Base-by-base conservation (phyloP, 2,888 invertebrate species). In the Melipona beecheii region DNA sequence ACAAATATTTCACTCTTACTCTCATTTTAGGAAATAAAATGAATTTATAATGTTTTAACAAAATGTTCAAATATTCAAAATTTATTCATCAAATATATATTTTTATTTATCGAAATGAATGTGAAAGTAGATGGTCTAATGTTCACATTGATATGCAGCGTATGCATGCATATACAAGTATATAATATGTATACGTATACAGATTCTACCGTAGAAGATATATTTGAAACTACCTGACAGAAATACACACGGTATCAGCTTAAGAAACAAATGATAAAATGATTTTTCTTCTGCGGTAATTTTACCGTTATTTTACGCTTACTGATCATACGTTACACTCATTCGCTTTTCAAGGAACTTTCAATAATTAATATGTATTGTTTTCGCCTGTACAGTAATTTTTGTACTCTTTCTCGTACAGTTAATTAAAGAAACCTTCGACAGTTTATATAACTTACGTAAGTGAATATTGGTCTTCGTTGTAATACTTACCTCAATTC, bases 291-390 rank as follows among this genome's bases (percentile, higher is more conserved):
- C 69, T 56, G 56, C 74, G 72, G 69, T 43, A 73, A 74, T 50
- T 74, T 50, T 65, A 82, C 81, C 81, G 79, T 82, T 82, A 82
- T 74, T 74, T 82, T 74, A 78, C 73, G 81, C 73, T 73, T 73
- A 78, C 69, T 60, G 79, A 73, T 70, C 78, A 27, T 56, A 68
- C 52, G 79, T 73, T 79, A 52, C 64, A 70, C 24, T 52, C 81
- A 82, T 82, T 82, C 79, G 58, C 69, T 69, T 79, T 79, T 62
- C 68, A 65, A 36, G n/a, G 36, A 70, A 56, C 50, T 56, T 81
- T 69, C 79, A 74, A 68, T 73, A 64, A 81, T 69, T 69, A 49
- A 49, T 79, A 64, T 52, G 31, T 24, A 69, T 75, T 77, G 71
- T 78, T 69, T 56, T 66, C 56, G 27, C 9, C 2, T 4, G 19